Evolutionary conservation across 2,797 vertebrate genomes (phyloP).

Genomic region (Xenentodon cancila): DNA sequence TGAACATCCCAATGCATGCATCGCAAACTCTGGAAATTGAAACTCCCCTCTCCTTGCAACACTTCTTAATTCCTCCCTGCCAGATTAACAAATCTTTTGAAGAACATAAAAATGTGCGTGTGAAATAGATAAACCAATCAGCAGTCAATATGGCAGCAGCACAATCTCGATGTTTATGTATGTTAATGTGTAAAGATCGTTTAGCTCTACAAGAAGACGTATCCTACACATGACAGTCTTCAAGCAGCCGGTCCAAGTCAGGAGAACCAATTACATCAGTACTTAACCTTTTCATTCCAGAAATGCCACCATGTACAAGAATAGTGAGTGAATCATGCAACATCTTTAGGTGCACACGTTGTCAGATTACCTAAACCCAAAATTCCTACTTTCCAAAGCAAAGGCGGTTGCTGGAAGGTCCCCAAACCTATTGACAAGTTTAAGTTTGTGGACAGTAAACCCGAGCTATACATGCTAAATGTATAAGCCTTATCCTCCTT

Average conservation of each 20-base stretch:
- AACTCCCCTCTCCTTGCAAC: neutral
- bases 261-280: neutral
- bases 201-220: neutral
- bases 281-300: neutral
- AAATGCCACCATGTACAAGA: conserved; percentile 3
- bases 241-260: conserved; percentile 2
- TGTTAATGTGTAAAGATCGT: neutral
- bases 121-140: neutral
- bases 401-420: conserved; percentile 21
- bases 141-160: neutral
- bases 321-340: neutral
- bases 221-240: neutral
- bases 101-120: neutral
- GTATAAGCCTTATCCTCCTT: conserved; percentile 40
- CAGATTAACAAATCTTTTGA: neutral
- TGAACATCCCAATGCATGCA: no score
- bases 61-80: neutral
- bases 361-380: conserved; percentile 17
- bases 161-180: neutral
- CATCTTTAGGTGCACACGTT: conserved; percentile 10
- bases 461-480: conserved; percentile 13
- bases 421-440: conserved; percentile 16
- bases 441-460: conserved; percentile 32
- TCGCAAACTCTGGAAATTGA: no score
- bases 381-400: conserved; percentile 25